These are phyloP conservation scores for Neosilurus mollespiculum DNA, from an alignment of 2,797 vertebrate genomes.

Conservation along the genomic window DNA sequence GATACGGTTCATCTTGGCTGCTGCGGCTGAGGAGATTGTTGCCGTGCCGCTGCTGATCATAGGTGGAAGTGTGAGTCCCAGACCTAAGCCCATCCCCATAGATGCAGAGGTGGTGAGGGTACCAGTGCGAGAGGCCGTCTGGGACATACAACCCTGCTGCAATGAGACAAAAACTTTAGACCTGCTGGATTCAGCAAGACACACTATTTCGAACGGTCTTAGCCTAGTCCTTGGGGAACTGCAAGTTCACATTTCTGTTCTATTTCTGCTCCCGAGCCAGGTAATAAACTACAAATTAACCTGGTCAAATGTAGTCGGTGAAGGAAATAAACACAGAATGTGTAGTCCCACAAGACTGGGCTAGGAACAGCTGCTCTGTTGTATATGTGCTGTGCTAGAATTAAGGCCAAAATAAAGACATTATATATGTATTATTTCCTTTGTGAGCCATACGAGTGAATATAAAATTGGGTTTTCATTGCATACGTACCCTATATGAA, in stretches of 20 bases:
- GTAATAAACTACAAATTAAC: constrained; percentile 34
- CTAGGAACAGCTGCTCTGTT: neutral
- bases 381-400: neutral
- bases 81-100: constrained; percentile 75
- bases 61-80: constrained; percentile 70
- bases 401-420: neutral
- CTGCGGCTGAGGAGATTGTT: constrained; percentile 79
- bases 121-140: constrained; percentile 75
- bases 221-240: neutral
- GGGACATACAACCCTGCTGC: constrained; percentile 72
- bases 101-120: constrained; percentile 72
- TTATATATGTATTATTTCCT: neutral
- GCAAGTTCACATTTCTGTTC: constrained; percentile 11
- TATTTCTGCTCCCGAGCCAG: constrained; percentile 13
- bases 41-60: constrained; percentile 81
- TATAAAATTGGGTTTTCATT: neutral
- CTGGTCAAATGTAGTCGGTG: constrained; percentile 1
- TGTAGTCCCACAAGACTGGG: neutral
- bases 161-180: constrained; percentile 1
- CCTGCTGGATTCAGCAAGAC: neutral
- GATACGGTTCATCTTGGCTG: constrained; percentile 94
- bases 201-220: neutral
- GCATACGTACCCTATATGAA: neutral
- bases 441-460: neutral
- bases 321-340: constrained; percentile 2